Percentiles rank a stretch among this genome's conserved stretches.
Conservation (phyloP, 1,140 invertebrate genomes). For the Nautilus pompilius region DNA sequence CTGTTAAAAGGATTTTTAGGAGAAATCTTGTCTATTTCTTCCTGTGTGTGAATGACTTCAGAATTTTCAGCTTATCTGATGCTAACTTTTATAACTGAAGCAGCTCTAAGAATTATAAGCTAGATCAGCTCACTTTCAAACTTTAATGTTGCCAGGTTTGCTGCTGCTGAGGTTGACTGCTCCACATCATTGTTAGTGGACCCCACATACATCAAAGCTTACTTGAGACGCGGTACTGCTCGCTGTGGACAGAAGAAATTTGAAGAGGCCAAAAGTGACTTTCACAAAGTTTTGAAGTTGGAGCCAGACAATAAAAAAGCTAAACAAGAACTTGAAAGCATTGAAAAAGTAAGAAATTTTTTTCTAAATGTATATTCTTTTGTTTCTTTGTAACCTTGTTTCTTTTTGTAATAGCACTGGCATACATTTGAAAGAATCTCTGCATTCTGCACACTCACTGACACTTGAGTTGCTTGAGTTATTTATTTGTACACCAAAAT, state of each 20-base stretch:
- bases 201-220: conserved; percentile 74
- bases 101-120: too few relatives aligned
- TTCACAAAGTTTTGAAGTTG: conserved; percentile 65
- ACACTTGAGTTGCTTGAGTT: too few relatives aligned
- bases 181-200: conserved; percentile 70
- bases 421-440: too few relatives aligned
- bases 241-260: conserved; percentile 64
- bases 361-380: too few relatives aligned
- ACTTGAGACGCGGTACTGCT: conserved; percentile 70
- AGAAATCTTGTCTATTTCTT: conserved; percentile 10
- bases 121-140: too few relatives aligned
- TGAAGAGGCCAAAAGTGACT: conserved; percentile 67
- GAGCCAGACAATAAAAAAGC: conserved; percentile 68
- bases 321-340: conserved; percentile 59
- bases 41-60: too few relatives aligned
- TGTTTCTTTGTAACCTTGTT: too few relatives aligned
- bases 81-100: too few relatives aligned
- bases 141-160: conserved; percentile 67
- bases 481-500: too few relatives aligned
- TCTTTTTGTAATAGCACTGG: too few relatives aligned
- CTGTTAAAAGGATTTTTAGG: background rate
- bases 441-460: too few relatives aligned
- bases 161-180: conserved; percentile 74
- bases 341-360: conserved; percentile 63
- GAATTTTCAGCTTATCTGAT: too few relatives aligned